Evolutionary conservation across 1,140 invertebrate species (phyloP).

Genomic region (Colletes latitarsis): DNA sequence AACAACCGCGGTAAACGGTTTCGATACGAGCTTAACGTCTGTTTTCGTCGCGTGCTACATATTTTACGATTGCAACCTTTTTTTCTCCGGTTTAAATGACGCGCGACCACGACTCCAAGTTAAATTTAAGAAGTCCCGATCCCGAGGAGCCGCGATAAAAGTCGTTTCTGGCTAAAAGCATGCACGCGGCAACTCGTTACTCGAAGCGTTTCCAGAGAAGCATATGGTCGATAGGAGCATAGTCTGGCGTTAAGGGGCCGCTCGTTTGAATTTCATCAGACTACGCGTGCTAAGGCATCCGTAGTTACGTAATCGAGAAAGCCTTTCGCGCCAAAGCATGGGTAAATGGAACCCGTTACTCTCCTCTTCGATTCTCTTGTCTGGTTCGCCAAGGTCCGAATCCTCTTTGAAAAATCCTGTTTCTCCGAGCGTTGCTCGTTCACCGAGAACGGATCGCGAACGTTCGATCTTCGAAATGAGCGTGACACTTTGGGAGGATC

Average conservation of each 20-base stretch:
- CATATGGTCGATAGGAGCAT: too few relatives aligned
- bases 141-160: too few relatives aligned
- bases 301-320: constrained; percentile 11
- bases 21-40: not conserved
- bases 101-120: not conserved
- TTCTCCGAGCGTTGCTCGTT: not conserved
- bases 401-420: not conserved
- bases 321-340: not conserved
- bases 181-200: constrained; percentile 7
- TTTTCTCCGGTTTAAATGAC: not conserved
- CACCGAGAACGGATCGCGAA: not conserved
- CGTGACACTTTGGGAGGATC: not conserved
- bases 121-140: not conserved
- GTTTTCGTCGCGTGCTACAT: constrained; percentile 6
- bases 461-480: not conserved
- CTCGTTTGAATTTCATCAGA: not conserved
- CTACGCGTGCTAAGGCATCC: not conserved
- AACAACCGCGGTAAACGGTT: not conserved
- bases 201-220: constrained; percentile 1
- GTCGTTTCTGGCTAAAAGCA: constrained; percentile 10
- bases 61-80: not conserved
- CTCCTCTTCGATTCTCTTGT: not conserved
- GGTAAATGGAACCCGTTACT: not conserved
- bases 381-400: not conserved
- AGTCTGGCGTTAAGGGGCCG: too few relatives aligned